Base-by-base conservation (phyloP, 2,888 invertebrate species). In the Amphipyra tragopoginis region DNA sequence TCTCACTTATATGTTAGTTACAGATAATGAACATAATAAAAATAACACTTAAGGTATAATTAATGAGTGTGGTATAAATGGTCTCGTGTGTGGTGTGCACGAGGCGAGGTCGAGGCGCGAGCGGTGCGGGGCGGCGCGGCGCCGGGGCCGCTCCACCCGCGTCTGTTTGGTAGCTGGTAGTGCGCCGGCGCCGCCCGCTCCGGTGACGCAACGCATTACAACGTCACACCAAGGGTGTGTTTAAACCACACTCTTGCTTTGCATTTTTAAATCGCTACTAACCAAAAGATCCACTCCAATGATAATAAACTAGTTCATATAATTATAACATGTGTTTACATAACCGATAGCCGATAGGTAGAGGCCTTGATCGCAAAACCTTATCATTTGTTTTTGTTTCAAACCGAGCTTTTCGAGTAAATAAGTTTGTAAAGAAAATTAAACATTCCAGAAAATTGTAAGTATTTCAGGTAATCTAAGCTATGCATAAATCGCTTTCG, bases 161-260 rank as follows among this genome's bases (percentile, higher is more conserved):
- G 48, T 39, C 44, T 6, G n/a, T 1, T 5, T 9, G 8, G 38
- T 4, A 4, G 4, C 2, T 11, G 11, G n/a, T 9, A n/a, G 11
- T 66, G 64, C 59, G 55, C 44, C 69, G 57, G 57, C 59, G 45
- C 29, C n/a, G 58, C 49, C 29, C 52, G 59, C 53, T 62, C 61
- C 69, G 81, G 76, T 90, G 90, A 90, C 90, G 90, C 83, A 88
- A 88, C 79, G 66, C n/a, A n/a, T n/a, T n/a, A n/a, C 68, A 71
- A 67, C 72, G 75, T 65, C 73, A 62, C 56, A 56, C 40, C 61
- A 51, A 75, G 56, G 77, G 21, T 47, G 65, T 51, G 72, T 77
- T 61, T 50, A 61, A 50, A 71, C 34, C 36, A 40, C 40, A 43
- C 4, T n/a, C 6, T 36, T 36, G 11, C 36, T 62, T 39, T n/a